Conservation (phyloP, 2,797 vertebrate species). For the Lagorchestes hirsutus region DNA sequence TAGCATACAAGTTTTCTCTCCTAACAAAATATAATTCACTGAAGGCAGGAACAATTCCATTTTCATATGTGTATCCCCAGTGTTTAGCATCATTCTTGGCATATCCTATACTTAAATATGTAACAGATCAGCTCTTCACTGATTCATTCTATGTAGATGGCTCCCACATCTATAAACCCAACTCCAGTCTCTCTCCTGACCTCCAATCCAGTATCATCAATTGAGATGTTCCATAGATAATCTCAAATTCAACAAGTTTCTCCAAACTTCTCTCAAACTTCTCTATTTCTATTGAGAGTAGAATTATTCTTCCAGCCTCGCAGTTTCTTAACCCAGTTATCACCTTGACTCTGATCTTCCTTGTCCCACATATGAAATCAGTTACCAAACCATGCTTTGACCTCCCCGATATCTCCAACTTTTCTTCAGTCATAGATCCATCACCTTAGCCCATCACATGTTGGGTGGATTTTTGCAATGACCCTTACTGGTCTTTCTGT, state of each 20-base stretch:
- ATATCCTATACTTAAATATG: background rate
- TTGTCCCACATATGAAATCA: background rate
- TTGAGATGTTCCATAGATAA: background rate
- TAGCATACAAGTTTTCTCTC: no score
- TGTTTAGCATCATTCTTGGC: background rate
- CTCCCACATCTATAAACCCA: background rate
- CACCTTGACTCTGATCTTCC: background rate
- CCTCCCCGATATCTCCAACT: background rate
- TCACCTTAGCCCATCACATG: background rate
- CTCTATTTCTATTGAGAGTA: background rate
- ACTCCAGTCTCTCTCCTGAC: background rate
- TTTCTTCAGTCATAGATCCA: background rate
- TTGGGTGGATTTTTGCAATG: background rate
- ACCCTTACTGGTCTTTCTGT: background rate
- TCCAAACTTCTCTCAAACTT: background rate
- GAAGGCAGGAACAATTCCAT: background rate
- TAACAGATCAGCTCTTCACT: background rate
- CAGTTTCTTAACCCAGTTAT: background rate
- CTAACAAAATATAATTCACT: background rate
- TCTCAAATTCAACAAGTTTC: background rate
- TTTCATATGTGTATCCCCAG: background rate
- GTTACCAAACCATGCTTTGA: background rate
- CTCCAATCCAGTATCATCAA: background rate
- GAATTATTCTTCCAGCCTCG: background rate
- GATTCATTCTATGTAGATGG: no score